phyloP scores from a whole-genome alignment of 2,113 vertebrate species.

The Tinamus guttatus region DNA sequence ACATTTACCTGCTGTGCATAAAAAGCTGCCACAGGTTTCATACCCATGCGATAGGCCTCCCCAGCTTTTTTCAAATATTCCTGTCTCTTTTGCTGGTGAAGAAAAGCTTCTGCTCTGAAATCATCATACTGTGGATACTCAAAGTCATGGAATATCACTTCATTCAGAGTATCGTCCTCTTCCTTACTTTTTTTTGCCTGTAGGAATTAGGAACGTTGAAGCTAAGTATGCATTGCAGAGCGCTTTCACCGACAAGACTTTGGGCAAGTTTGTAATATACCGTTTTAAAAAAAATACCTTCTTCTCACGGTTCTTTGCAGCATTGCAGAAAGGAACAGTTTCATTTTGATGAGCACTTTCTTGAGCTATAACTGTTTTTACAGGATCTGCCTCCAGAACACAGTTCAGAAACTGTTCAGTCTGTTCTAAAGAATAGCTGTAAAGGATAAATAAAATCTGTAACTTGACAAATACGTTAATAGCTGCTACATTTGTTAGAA shows the following conservation, averaged over 20 bases:
- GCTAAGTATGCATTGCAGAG: not conserved
- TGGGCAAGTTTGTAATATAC: not conserved
- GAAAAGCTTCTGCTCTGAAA: conserved; percentile 90
- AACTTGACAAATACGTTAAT: not conserved
- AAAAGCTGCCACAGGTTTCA: conserved; percentile 91
- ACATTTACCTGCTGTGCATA: conserved; percentile 91
- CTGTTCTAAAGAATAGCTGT: conserved; percentile 90
- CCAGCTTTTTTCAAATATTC: conserved; percentile 91
- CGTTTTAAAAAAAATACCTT: conserved; percentile 71
- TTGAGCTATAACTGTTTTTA: conserved; percentile 90
- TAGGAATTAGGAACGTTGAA: conserved; percentile 16
- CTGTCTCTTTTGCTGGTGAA: conserved; percentile 87
- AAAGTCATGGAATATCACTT: conserved; percentile 85
- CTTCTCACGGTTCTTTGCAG: conserved; percentile 77
- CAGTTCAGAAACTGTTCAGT: conserved; percentile 90
- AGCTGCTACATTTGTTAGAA: not conserved
- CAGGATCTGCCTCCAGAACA: conserved; percentile 89
- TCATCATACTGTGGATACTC: conserved; percentile 91
- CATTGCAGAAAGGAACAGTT: conserved; percentile 39
- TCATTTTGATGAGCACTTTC: conserved; percentile 78
- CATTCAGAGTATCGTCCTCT: conserved; percentile 67
- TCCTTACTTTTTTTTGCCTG: conserved; percentile 77
- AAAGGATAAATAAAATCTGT: conserved; percentile 33
- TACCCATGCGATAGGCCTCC: conserved; percentile 89
- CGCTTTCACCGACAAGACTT: not conserved